Conservation (phyloP, 2,113 vertebrate genomes). For the Toxotes jaculatrix region DNA sequence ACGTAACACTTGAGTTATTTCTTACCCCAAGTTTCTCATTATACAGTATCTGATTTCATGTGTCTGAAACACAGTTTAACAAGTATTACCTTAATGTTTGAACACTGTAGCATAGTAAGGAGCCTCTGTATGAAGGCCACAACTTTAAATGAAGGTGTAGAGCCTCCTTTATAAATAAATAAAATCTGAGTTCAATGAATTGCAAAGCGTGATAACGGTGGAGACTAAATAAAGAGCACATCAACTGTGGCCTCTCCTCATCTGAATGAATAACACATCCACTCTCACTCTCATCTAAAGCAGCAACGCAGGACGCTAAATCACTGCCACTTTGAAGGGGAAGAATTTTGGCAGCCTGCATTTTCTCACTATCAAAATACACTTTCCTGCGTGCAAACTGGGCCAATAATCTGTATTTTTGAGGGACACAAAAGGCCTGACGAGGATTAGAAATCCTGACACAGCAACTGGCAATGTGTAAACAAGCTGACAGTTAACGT, state of each 20-base stretch:
- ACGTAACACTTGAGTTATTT: background rate
- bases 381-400: background rate
- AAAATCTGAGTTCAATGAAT: background rate
- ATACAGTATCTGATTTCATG: background rate
- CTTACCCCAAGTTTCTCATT: no score
- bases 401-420: background rate
- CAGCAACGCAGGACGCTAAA: background rate
- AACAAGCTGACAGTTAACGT: slow-evolving; percentile 49
- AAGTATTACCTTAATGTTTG: no score
- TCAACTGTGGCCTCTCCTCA: no score
- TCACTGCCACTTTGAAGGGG: accelerated
- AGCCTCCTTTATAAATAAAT: background rate
- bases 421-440: background rate
- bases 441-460: background rate
- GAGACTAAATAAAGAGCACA: background rate
- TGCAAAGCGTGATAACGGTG: no score
- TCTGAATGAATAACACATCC: background rate
- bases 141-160: background rate
- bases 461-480: slow-evolving; percentile 26
- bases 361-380: background rate
- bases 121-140: background rate
- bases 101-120: background rate
- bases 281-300: background rate
- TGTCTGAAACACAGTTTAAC: background rate
- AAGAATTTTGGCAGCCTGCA: background rate